A percentile compares a stretch with the other conserved stretches of the same genome.
phyloP scores from a whole-genome alignment of 2,113 vertebrate genomes.

The Himantopus leucocephalus region DNA sequence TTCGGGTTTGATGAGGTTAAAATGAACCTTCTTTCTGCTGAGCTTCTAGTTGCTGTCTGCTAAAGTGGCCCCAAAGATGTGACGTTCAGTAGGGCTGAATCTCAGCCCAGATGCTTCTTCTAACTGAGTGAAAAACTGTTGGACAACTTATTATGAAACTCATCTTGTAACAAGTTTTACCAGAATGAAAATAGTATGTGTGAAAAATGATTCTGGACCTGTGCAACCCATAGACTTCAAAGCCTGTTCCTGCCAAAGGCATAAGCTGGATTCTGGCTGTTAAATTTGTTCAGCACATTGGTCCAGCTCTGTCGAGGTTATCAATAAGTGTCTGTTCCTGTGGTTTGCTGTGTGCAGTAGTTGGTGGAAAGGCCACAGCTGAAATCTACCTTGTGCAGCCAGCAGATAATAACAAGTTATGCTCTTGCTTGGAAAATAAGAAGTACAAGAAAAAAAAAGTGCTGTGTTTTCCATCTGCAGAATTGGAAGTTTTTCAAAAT shows the following conservation, averaged over 20 bases:
- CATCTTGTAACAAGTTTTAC: background rate
- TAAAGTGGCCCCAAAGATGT: background rate
- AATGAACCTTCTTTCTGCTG: background rate
- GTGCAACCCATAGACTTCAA: background rate
- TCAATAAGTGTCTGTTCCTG: background rate
- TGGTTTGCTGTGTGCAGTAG: background rate
- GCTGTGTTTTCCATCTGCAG: background rate
- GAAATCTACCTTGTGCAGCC: background rate
- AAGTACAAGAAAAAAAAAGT: background rate
- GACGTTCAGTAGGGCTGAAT: background rate
- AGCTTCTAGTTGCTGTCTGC: background rate
- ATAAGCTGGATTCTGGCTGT: background rate
- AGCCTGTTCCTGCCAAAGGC: background rate
- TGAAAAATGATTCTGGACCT: background rate
- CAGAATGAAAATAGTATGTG: background rate
- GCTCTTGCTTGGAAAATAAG: background rate
- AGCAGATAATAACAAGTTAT: background rate
- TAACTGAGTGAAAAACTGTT: background rate
- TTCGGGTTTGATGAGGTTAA: background rate
- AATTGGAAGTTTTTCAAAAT: conserved; percentile 15
- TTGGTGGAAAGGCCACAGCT: background rate
- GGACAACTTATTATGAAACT: rapidly evolving
- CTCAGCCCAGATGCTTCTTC: background rate
- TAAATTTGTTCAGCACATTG: background rate
- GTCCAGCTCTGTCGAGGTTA: background rate